Evolutionary conservation across 2,797 vertebrate species (phyloP).

Genomic region (Gymnocypris eckloni): DNA sequence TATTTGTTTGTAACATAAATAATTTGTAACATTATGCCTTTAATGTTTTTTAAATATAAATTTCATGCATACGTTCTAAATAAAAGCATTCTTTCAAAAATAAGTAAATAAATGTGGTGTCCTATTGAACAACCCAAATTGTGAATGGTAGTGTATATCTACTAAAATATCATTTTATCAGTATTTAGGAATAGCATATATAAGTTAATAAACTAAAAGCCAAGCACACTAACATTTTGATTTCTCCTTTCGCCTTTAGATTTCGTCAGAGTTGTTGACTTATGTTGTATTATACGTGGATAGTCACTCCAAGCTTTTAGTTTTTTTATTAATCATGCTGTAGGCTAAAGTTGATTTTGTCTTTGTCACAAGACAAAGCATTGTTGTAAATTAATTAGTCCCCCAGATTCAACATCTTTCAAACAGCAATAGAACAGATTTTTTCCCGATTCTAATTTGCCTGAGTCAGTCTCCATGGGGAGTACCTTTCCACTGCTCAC

Average conservation of each 20-base stretch:
- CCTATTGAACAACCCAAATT: too few species aligned
- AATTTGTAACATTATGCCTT: too few species aligned
- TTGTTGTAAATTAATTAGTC: constrained; percentile 11
- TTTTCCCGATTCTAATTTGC: constrained; percentile 43
- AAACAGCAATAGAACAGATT: constrained; percentile 34
- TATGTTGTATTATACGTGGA: background rate
- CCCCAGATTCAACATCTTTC: background rate
- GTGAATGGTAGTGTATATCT: too few species aligned
- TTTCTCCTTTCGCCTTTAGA: background rate
- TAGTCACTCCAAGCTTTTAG: background rate
- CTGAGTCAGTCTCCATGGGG: constrained; percentile 55
- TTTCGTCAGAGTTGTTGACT: background rate
- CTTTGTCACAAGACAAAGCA: background rate
- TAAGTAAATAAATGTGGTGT: too few species aligned
- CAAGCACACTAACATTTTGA: background rate
- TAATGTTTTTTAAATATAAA: too few species aligned
- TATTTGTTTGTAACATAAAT: too few species aligned
- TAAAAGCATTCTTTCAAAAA: too few species aligned
- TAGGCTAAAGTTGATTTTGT: background rate
- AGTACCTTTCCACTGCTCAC: constrained; percentile 57
- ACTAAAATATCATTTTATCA: too few species aligned
- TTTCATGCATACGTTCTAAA: too few species aligned
- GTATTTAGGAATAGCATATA: background rate
- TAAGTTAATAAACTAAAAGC: background rate
- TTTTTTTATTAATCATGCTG: background rate